Base-by-base conservation (phyloP, 2,888 invertebrate species). In the Notocelia uddmanniana region DNA sequence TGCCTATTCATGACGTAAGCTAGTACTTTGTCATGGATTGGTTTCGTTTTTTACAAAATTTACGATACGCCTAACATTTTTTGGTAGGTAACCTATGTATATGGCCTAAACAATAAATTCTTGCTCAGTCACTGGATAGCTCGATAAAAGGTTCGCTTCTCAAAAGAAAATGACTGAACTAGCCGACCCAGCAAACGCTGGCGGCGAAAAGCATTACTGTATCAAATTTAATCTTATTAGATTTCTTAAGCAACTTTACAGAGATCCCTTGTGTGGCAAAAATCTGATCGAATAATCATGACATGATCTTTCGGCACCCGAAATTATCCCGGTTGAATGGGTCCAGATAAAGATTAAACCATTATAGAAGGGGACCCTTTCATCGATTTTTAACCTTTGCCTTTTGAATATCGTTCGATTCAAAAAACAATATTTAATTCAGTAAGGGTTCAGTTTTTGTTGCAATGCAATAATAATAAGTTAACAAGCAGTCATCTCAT, bases 261-360 rank as follows among this genome's bases (percentile, higher is more conserved):
- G 76, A 74, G 76, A 74, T 75, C 77, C 80, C 79, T 81, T 70
- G 86, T 87, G 83, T 84, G 75, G 74, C 67, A 71, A 78, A 81
- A 83, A 80, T 80, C 62, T 60, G 81, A 80, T 81, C 78, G 78
- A 76, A 79, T 79, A 79, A 79, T 76, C 74, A 76, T 76, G 82
- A 84, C 74, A 76, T 76, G 82, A 84, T 85, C 81, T 84, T 80
- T 80, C 77, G 74, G 74, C 76, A 78, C 82, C 82, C 79, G 79
- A 83, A 84, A 88, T 89, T 85, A 87, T 86, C 79, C 79, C 84
- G 77, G 78, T 79, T 78, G 83, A 82, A 80, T 79, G 85, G 79
- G 73, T 81, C 75, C 76, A 80, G 83, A 88, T 84, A 86, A 87
- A 85, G 86, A 86, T 87, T 85, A 83, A 82, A 80, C 80, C 81